These are phyloP conservation scores for Anthoscopus minutus DNA, from an alignment of 2,113 vertebrate species.

Conservation along the genomic window DNA sequence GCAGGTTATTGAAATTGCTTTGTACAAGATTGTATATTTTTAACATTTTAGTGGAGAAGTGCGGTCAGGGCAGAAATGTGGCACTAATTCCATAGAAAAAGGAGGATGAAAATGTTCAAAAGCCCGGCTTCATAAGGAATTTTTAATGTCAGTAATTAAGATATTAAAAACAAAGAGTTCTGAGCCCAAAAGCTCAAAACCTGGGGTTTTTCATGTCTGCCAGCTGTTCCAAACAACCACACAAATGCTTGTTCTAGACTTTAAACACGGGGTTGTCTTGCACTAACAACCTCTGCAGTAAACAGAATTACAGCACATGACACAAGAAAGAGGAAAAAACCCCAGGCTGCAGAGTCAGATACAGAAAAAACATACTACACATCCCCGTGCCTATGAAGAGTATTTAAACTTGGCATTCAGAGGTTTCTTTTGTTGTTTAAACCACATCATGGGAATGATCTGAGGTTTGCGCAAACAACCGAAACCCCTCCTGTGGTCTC, in stretches of 20 bases:
- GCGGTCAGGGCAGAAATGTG: accelerated
- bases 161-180: neutral
- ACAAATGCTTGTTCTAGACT: neutral
- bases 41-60: accelerated
- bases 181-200: neutral
- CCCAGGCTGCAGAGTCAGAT: neutral
- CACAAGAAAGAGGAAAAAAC: neutral
- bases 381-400: neutral
- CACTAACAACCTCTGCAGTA: neutral
- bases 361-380: neutral
- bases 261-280: neutral
- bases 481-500: neutral
- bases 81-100: neutral
- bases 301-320: neutral
- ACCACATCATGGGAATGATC: accelerated
- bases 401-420: neutral
- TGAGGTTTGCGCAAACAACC: neutral
- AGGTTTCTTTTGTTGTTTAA: neutral
- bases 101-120: neutral
- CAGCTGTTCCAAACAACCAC: neutral
- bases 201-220: neutral
- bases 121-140: neutral
- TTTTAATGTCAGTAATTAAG: neutral
- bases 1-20: neutral
- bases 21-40: neutral